These are phyloP conservation scores for Polymixis lichenea DNA, from an alignment of 2,888 invertebrate genomes.

Conservation along the genomic window DNA sequence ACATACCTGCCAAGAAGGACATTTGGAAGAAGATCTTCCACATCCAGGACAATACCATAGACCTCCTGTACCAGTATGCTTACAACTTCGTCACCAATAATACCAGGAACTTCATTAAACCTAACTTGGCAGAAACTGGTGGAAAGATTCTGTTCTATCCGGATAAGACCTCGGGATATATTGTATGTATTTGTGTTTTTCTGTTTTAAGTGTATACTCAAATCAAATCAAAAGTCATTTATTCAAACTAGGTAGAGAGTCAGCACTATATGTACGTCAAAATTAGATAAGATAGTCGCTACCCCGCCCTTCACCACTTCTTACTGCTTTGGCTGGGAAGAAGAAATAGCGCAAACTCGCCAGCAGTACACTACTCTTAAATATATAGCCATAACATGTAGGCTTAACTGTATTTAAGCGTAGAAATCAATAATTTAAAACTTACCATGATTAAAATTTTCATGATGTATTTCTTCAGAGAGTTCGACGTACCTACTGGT, in stretches of 20 bases:
- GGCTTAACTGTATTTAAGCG: neutral
- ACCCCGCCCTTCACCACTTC: no score
- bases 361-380: no score
- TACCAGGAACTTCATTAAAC: constrained; percentile 92
- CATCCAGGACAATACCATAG: constrained; percentile 91
- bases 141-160: constrained; percentile 92
- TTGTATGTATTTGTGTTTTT: constrained; percentile 83
- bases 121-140: constrained; percentile 93
- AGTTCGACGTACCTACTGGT: neutral
- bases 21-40: constrained; percentile 92
- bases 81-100: constrained; percentile 91
- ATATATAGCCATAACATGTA: neutral
- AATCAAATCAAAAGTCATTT: no score
- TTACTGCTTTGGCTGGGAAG: no score
- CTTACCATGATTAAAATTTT: neutral
- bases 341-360: no score
- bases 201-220: neutral
- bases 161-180: constrained; percentile 92
- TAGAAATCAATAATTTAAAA: neutral
- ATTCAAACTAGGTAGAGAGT: no score
- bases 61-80: constrained; percentile 92
- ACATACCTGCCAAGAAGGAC: constrained; percentile 90
- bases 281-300: no score
- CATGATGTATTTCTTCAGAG: neutral
- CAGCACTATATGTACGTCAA: no score